These are phyloP conservation scores for Sebastes ruberrimus DNA, from an alignment of 2,797 vertebrate species.

Conservation along the genomic window DNA sequence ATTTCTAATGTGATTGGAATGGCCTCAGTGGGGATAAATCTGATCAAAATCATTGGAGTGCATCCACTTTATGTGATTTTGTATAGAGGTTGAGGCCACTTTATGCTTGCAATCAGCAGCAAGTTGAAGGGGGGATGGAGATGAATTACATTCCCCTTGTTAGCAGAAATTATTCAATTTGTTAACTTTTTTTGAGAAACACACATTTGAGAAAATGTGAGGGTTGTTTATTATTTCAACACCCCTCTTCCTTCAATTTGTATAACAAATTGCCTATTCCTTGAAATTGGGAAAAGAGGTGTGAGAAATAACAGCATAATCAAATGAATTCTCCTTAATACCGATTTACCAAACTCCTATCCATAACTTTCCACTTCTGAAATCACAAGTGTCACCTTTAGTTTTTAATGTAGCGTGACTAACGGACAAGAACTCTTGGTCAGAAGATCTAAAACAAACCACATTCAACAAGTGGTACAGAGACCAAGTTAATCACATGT, in stretches of 20 bases:
- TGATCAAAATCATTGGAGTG: conserved; percentile 74
- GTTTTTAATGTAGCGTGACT: neutral
- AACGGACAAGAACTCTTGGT: neutral
- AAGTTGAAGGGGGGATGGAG: conserved; percentile 50
- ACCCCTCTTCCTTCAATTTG: neutral
- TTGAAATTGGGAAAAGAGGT: neutral
- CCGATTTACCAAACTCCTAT: neutral
- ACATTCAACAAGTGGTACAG: neutral
- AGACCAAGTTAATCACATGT: neutral
- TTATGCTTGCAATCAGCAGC: conserved; percentile 58
- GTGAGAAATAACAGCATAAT: conserved; percentile 15
- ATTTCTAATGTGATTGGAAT: conserved; percentile 74
- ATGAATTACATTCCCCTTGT: conserved; percentile 57
- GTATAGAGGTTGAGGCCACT: conserved; percentile 47
- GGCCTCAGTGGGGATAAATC: conserved; percentile 65
- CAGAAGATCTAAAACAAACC: neutral
- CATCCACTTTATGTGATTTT: conserved; percentile 72
- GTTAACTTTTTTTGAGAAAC: conserved; percentile 14
- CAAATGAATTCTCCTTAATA: neutral
- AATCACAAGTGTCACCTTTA: conserved; percentile 3
- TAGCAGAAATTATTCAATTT: conserved; percentile 56
- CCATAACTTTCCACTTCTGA: neutral
- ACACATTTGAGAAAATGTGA: conserved; percentile 18
- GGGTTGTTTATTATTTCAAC: conserved; percentile 36
- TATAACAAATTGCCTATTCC: conserved; percentile 22